Evolutionary conservation across 2,888 invertebrate species (phyloP).

Genomic region (Cryptosula pallasiana): DNA sequence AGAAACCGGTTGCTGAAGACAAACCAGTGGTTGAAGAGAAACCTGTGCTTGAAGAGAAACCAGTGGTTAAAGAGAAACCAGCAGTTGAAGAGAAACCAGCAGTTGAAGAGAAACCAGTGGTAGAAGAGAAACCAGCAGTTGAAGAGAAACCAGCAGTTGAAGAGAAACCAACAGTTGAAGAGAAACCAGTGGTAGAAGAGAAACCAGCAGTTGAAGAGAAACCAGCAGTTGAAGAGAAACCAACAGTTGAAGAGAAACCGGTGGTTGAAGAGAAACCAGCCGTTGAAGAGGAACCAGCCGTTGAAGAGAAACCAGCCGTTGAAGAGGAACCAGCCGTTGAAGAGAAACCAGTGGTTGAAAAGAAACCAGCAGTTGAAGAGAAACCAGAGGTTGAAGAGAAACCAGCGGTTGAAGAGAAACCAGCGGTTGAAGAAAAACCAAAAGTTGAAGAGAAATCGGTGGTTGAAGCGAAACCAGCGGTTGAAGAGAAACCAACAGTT

Average conservation of each 20-base stretch:
- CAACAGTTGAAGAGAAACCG: neutral
- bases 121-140: neutral
- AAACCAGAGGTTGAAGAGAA: neutral
- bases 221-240: neutral
- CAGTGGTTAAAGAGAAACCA: neutral
- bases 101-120: neutral
- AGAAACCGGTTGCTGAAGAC: no score
- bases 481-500: neutral
- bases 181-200: neutral
- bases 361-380: neutral
- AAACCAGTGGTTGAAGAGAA: neutral
- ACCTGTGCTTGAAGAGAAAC: neutral
- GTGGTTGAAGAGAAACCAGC: neutral
- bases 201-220: neutral
- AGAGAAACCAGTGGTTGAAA: neutral
- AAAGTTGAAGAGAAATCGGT: neutral
- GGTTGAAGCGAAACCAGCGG: neutral
- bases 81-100: slow-evolving; percentile 24
- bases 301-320: slow-evolving; percentile 23
- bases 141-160: neutral
- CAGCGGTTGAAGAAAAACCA: neutral
- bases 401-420: neutral
- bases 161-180: neutral
- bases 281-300: neutral
- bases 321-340: neutral